Percentiles rank a stretch among this genome's conserved stretches.
phyloP scores from a whole-genome alignment of 2,888 invertebrate species.

The Dynastes maya region DNA sequence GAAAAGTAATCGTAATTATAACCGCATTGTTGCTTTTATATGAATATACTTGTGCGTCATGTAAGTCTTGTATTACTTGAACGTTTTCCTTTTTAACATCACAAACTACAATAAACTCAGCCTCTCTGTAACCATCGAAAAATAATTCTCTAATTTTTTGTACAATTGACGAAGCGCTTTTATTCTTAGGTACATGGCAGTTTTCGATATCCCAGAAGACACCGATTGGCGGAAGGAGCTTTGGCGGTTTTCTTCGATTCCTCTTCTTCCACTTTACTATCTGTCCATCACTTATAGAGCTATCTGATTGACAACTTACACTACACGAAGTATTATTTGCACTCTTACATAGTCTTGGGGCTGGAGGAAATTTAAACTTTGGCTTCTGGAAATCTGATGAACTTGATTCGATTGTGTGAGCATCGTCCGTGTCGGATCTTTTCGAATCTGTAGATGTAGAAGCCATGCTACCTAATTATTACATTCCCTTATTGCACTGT shows the following conservation, averaged over 20 bases:
- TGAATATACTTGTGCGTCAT: constrained; percentile 83
- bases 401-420: constrained; percentile 48
- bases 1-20: constrained; percentile 44
- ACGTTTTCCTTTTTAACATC: constrained; percentile 88
- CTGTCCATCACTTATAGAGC: constrained; percentile 59
- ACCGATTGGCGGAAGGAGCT: constrained; percentile 79
- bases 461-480: constrained; percentile 19
- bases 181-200: constrained; percentile 87
- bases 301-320: constrained; percentile 61
- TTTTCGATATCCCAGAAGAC: constrained; percentile 97
- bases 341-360: constrained; percentile 61
- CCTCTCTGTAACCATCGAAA: constrained; percentile 83
- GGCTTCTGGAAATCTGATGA: constrained; percentile 36
- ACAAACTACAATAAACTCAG: constrained; percentile 92
- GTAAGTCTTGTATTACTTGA: constrained; percentile 84
- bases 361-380: constrained; percentile 53
- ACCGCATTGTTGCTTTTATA: not conserved
- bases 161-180: constrained; percentile 86
- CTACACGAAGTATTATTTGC: constrained; percentile 63
- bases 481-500: constrained; percentile 12
- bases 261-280: constrained; percentile 53
- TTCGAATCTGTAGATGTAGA: constrained; percentile 51
- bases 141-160: constrained; percentile 84
- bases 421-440: constrained; percentile 51
- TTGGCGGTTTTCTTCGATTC: constrained; percentile 53